These are phyloP conservation scores for Bombus sibiricus DNA, from an alignment of 1,140 invertebrate species.

Conservation along the genomic window DNA sequence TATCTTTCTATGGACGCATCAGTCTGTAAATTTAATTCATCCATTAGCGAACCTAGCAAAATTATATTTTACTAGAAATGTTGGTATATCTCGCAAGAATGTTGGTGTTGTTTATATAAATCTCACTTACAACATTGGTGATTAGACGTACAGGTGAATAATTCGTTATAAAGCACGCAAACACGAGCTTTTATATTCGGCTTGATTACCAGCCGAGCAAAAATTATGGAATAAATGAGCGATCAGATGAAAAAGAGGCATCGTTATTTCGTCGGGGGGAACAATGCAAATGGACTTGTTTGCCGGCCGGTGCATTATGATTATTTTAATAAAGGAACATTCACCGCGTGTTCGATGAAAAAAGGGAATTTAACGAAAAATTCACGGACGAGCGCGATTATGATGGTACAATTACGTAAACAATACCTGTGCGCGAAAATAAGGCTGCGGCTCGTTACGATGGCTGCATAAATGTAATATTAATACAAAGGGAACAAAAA, in stretches of 20 bases:
- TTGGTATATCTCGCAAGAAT: no score
- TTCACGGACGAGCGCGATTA: slow-evolving; percentile 40
- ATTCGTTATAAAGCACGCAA: background rate
- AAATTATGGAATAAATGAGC: slow-evolving; percentile 51
- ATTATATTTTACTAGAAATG: background rate
- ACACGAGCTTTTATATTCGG: slow-evolving; percentile 3
- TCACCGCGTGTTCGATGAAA: slow-evolving; percentile 41
- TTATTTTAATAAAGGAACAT: slow-evolving; percentile 61
- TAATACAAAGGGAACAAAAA: slow-evolving; percentile 41
- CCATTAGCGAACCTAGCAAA: no score
- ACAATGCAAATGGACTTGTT: slow-evolving; percentile 47
- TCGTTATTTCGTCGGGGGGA: slow-evolving; percentile 52
- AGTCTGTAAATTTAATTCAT: background rate
- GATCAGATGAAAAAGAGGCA: slow-evolving; percentile 39
- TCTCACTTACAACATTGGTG: background rate
- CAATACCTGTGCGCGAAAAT: slow-evolving; percentile 38
- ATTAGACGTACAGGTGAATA: background rate
- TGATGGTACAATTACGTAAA: slow-evolving; percentile 61
- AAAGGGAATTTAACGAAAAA: slow-evolving; percentile 57
- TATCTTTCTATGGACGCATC: background rate
- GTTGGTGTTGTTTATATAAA: background rate
- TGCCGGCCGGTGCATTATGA: slow-evolving; percentile 46
- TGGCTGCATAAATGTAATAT: slow-evolving; percentile 11
- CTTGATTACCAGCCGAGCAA: slow-evolving; percentile 13
- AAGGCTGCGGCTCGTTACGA: slow-evolving; percentile 25